These are phyloP conservation scores for Telenomus remus DNA, from an alignment of 1,140 invertebrate genomes.

Conservation along the genomic window DNA sequence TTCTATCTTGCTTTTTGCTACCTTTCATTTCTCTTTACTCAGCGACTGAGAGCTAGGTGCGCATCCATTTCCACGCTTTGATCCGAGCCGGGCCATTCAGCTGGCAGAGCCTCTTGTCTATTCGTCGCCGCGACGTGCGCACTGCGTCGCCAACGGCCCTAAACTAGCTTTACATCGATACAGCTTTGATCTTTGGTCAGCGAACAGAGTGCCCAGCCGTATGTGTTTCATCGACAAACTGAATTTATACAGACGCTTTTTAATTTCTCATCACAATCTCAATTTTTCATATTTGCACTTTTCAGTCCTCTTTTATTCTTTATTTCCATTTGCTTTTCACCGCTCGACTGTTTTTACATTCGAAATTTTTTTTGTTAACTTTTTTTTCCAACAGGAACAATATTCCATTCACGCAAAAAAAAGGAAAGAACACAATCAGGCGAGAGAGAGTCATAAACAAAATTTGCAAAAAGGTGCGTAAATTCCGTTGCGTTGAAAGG, in stretches of 20 bases:
- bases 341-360: background rate
- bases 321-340: background rate
- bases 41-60: slow-evolving; percentile 5
- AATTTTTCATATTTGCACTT: too few species aligned
- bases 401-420: slow-evolving; percentile 44
- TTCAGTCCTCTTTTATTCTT: background rate
- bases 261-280: slow-evolving; percentile 29
- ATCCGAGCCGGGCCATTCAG: slow-evolving; percentile 60
- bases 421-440: slow-evolving; percentile 36
- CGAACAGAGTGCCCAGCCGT: slow-evolving; percentile 27
- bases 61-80: slow-evolving; percentile 61
- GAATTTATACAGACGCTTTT: slow-evolving; percentile 38
- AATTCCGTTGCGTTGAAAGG: slow-evolving; percentile 50
- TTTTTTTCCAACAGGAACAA: background rate
- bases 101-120: slow-evolving; percentile 54
- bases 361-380: too few species aligned
- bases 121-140: slow-evolving; percentile 20
- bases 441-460: slow-evolving; percentile 55
- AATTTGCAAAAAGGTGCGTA: slow-evolving; percentile 54
- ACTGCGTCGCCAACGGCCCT: slow-evolving; percentile 34
- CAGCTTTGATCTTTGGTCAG: slow-evolving; percentile 60
- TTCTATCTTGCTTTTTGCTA: slow-evolving; percentile 40
- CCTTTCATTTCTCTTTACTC: slow-evolving; percentile 55
- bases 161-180: slow-evolving; percentile 59
- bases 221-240: slow-evolving; percentile 48